Percentiles rank a stretch among this genome's conserved stretches.
Evolutionary conservation across 2,113 vertebrate species (phyloP).

Genomic region (Chlorocebus sabaeus): DNA sequence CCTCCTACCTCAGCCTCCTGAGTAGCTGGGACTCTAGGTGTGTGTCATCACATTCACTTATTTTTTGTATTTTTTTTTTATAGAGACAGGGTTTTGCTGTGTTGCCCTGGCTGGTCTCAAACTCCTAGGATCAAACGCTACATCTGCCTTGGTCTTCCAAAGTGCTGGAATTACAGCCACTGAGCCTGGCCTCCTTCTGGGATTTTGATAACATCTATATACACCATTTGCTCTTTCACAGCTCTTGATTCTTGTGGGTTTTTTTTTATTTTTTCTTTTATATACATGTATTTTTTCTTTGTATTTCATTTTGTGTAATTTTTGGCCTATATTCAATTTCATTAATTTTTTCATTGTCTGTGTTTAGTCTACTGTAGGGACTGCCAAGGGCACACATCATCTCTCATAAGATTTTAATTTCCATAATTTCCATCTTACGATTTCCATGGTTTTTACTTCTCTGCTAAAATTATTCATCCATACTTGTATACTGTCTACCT

Average conservation of each 20-base stretch:
- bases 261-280: no score
- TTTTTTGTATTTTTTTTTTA: no score
- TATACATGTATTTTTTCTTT: background rate
- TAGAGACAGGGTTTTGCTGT: no score
- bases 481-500: background rate
- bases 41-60: no score
- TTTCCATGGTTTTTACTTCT: background rate
- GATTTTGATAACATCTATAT: background rate
- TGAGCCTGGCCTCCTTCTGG: background rate
- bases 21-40: no score
- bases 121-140: no score
- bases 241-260: background rate
- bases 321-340: background rate
- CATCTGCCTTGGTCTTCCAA: no score
- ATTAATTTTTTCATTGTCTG: background rate
- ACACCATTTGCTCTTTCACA: background rate
- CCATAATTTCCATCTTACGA: background rate
- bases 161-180: no score
- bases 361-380: background rate
- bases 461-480: background rate
- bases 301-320: background rate
- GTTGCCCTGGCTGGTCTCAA: no score
- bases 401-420: background rate
- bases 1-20: no score
- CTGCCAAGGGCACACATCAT: background rate